Evolutionary conservation across 2,797 vertebrate genomes (phyloP), one percentile per base, ranked within the genome.

Genomic region (Helicolenus hilgendorfi): DNA sequence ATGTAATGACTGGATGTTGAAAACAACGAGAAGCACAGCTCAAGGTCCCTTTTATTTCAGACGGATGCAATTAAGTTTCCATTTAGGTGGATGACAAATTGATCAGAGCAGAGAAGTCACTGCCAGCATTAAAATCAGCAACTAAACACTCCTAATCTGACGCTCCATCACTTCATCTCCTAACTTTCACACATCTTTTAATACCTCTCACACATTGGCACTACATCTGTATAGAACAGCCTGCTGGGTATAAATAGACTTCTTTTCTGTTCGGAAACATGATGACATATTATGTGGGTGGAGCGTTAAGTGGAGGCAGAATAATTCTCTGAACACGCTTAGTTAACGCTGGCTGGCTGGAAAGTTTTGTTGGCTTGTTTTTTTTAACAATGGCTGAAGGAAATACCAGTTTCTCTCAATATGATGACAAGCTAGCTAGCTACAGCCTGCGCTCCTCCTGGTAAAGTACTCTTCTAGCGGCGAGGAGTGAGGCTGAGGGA

Each of bases 41-140:
- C 92, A 96, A 96, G 83, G 79, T 96, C 95, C 93, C 76, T 91
- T 91, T 77, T 65, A 95, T 93, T 95, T 97, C 94, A 97, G 95
- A 96, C 79, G 89, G 96, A 98, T 95, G 96, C 96, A 98, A 98
- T 98, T 97, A 98, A 67, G 96, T 97, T 98, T 97, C 97, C 96
- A 97, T 98, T 98, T 97, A 97, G 95, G 96, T 89, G 96, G 95
- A 97, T 98, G 97, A 97, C 96, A 98, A 97, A 98, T 97, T 96
- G 97, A 98, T 97, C 89, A 92, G 94, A 96, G 94, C 93, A 94
- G 33, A 98, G 92, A 86, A 97, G 95, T 96, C 94, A 95, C 94
- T 95, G 97, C 89, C 96, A 93, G 96, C 94, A 95, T 97, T 87
- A 92, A 86, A 97, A 97, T 94, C 93, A 95, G 96, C 95, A 95